Evolutionary conservation across 2,113 vertebrate genomes (phyloP), one percentile per base, ranked within the genome.

Genomic region (Glaucidium brasilianum): DNA sequence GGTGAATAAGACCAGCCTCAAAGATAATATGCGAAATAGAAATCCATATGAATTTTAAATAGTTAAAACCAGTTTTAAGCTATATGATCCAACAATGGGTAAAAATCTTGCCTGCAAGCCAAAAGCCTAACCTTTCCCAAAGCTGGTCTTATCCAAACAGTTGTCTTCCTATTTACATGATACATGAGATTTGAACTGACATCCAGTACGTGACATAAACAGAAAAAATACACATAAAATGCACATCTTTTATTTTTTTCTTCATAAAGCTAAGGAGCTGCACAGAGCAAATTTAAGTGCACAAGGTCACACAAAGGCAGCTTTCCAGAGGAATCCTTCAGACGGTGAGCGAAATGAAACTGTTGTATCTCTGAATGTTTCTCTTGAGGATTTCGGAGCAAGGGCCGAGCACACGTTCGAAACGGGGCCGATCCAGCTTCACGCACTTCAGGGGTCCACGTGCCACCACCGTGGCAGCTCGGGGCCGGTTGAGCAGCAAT

Each of bases 331-430:
- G 87, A 92, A 92, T 91, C 97, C 75, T 85, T 99, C 98, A 99
- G 97, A 99, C 99, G 0, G 99, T 99, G 90, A 99, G 99, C 5
- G 99, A 99, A 96, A 99, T 99, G 98, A 99, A 99, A 96, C 99
- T 99, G 98, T 99, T 99, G 98, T 99, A 99, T 97, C 99, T 99
- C 98, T 99, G 99, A 95, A 99, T 99, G 98, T 99, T 99, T 67
- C 99, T 98, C 98, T 99, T 99, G 80, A 99, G 99, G 97, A 99
- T 99, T 94, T 99, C 99, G 0, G 99, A 99, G 95, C 99, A 99
- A 29, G 99, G 99, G 8, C 99, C 99, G 5, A 99, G 98, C 92
- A 99, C 99, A 0, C 99, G 99, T 92, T 99, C 99, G 5, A 99
- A 99, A 95, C 99, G 99, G 17, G 99, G 99, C 85, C 99, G 97